A percentile compares a stretch with the other conserved stretches of the same genome.
Evolutionary conservation across 2,888 invertebrate genomes (phyloP).

Genomic region (Caenorhabditis afra): DNA sequence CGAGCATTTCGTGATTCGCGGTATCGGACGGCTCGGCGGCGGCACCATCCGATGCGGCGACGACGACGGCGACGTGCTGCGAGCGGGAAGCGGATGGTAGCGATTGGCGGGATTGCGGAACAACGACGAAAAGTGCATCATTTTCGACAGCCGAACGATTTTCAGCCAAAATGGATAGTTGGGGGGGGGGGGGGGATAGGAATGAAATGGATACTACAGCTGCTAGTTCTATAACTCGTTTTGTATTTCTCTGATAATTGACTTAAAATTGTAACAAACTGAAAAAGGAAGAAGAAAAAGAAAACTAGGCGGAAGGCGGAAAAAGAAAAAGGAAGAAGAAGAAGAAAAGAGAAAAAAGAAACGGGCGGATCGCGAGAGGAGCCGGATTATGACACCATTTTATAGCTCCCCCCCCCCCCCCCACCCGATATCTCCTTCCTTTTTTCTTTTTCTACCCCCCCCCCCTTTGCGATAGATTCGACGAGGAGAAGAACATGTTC

Average conservation of each 20-base stretch:
- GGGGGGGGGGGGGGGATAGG: too few species aligned
- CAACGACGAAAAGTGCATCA: slow-evolving; percentile 21
- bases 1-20: slow-evolving; percentile 48
- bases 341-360: slow-evolving; percentile 15
- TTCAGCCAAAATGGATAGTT: background rate
- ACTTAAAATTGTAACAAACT: too few species aligned
- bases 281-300: background rate
- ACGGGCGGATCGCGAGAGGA: background rate
- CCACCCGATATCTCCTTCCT: background rate
- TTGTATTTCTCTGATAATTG: too few species aligned
- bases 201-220: too few species aligned
- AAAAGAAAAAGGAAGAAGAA: slow-evolving; percentile 9
- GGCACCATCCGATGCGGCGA: slow-evolving; percentile 3
- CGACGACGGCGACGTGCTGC: slow-evolving; percentile 8
- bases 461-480: too few species aligned
- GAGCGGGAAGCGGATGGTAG: slow-evolving; percentile 13
- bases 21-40: slow-evolving; percentile 3
- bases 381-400: slow-evolving; percentile 52
- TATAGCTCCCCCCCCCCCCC: slow-evolving; percentile 9
- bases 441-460: background rate
- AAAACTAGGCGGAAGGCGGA: slow-evolving; percentile 3
- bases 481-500: too few species aligned
- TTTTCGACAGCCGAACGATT: background rate
- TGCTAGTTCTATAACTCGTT: too few species aligned
- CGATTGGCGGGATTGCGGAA: background rate